phyloP scores from a whole-genome alignment of 2,888 invertebrate species.

The Elegia similella region DNA sequence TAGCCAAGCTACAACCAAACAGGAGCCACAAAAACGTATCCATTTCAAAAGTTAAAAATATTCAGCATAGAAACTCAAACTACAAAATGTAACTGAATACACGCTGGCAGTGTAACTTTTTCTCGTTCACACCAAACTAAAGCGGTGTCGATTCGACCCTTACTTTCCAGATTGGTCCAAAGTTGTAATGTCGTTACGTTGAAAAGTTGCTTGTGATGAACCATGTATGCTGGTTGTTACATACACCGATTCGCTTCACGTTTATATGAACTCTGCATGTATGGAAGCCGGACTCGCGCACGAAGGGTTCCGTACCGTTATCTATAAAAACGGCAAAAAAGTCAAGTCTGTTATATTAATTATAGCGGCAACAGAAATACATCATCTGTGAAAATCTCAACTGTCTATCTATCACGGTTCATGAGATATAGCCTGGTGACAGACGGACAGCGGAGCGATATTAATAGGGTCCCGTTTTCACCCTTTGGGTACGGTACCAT shows the following conservation, averaged over 20 bases:
- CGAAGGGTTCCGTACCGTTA: too few species aligned
- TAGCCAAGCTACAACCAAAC: too few species aligned
- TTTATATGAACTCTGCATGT: neutral
- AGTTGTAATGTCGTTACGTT: slow-evolving; percentile 19
- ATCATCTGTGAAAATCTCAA: too few species aligned
- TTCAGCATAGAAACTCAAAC: neutral
- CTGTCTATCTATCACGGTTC: too few species aligned
- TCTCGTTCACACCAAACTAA: neutral
- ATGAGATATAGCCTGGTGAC: too few species aligned
- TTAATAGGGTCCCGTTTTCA: too few species aligned
- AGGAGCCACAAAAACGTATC: neutral
- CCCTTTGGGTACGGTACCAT: too few species aligned
- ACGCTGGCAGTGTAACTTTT: neutral
- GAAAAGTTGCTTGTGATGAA: slow-evolving; percentile 24
- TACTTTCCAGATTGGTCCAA: neutral
- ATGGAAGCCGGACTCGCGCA: too few species aligned
- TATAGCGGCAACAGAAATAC: too few species aligned
- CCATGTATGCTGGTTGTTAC: slow-evolving; percentile 4
- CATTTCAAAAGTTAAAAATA: neutral
- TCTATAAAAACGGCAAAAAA: too few species aligned
- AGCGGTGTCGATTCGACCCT: neutral
- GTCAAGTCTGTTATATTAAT: too few species aligned
- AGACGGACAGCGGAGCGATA: too few species aligned
- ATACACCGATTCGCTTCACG: neutral
- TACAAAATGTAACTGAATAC: neutral